Base-by-base conservation (phyloP, 2,888 invertebrate species). In the Acleris holmiana region DNA sequence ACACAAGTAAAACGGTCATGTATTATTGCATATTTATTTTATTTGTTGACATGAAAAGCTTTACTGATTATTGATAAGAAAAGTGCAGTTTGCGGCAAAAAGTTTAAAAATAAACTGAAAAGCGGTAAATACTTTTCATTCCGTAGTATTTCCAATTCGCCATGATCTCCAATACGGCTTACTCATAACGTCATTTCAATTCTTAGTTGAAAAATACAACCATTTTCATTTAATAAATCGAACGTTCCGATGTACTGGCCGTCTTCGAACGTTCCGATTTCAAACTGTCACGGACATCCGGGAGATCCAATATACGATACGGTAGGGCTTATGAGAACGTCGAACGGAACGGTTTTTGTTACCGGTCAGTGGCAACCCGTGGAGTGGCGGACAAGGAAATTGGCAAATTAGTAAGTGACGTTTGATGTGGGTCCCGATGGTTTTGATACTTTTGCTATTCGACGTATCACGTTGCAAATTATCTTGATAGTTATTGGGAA, bases 251-350 rank as follows among this genome's bases (percentile, higher is more conserved):
- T 44, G 21, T 53, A 40, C 53, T 15, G 47, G 62, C 53, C 47
- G 51, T 53, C 40, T 19, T 46, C 46, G 21, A 21, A 29, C 55
- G 50, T 51, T 63, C 51, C 47, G 40, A 57, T 57, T 57, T 47
- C 63, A 44, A 25, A 18, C 58, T 64, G 64, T 64, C 64, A 44
- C 54, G 8, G 17, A 29, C 64, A 59, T 53, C 48, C 54, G 58
- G 40, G 58, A 53, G 40, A 53, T 58, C 59, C 64, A 58, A 64
- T 64, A 64, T 64, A 64, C 48, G 64, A 64, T 54, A 64, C 53
- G 64, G 59, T 54, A 64, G 48, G 57, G 50, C 46, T 63, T 57
- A 57, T 40, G 51, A 55, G 55, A 62, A 19, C 44, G 21, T 19
- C 29, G 35, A 55, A 25, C 25, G 18, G 57, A 47, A 46, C 40